phyloP scores from a whole-genome alignment of 2,113 vertebrate species.

The Centropristis striata region DNA sequence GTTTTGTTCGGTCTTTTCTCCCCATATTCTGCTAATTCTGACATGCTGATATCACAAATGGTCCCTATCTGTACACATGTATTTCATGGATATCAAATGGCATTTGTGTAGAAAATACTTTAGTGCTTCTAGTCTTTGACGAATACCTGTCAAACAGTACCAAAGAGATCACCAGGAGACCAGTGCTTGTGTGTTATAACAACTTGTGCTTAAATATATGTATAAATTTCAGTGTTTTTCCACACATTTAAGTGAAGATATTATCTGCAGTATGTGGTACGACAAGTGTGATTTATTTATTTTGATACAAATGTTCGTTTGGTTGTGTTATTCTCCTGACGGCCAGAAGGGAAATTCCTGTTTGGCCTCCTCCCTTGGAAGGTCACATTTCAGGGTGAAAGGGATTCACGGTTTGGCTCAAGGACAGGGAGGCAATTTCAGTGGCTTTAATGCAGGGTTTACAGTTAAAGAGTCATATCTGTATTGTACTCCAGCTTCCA shows the following conservation, averaged over 20 bases:
- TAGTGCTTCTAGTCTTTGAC: neutral
- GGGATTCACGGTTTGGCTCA: conserved; percentile 6
- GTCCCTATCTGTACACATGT: neutral
- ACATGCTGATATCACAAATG: neutral
- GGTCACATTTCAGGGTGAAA: conserved; percentile 15
- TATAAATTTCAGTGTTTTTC: neutral
- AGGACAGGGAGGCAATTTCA: conserved; percentile 24
- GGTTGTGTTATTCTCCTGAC: neutral
- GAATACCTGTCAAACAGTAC: neutral
- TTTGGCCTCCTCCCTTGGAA: neutral
- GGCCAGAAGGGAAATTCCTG: conserved; percentile 10
- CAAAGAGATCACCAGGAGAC: neutral
- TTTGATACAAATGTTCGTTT: too few relatives aligned
- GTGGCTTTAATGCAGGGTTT: conserved; percentile 22
- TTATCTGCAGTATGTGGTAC: neutral
- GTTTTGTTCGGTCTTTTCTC: conserved; percentile 13
- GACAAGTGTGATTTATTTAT: neutral
- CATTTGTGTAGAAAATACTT: neutral
- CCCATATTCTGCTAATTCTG: conserved; percentile 18
- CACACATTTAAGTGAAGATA: neutral
- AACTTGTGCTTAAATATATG: neutral
- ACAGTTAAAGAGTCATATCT: conserved; percentile 29
- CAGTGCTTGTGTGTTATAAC: neutral
- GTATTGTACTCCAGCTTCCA: conserved; percentile 8
- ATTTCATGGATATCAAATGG: neutral